phyloP scores from a whole-genome alignment of 2,113 vertebrate species.

The Odocoileus virginianus region DNA sequence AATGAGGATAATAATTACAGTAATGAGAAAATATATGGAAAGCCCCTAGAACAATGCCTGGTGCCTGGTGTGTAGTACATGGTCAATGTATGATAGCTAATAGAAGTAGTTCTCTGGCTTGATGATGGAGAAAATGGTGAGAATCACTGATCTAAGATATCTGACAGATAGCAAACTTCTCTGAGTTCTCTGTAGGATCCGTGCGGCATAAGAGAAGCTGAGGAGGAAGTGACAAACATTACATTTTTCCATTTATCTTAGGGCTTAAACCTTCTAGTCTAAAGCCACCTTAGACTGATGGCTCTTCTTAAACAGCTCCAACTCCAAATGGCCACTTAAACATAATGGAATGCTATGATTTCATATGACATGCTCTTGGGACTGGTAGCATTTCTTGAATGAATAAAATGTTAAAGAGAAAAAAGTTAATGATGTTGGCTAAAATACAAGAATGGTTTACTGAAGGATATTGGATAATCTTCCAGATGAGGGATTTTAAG shows the following conservation, averaged over 20 bases:
- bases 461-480: background rate
- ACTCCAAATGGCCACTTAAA: slow-evolving; percentile 11
- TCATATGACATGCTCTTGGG: background rate
- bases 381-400: slow-evolving; percentile 18
- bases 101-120: background rate
- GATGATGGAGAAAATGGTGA: background rate
- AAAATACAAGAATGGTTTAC: background rate
- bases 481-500: background rate
- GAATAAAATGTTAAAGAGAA: background rate
- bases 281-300: background rate
- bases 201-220: too few relatives aligned
- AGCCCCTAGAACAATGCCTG: background rate
- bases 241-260: background rate
- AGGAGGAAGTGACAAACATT: background rate
- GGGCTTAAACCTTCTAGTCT: background rate
- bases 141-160: background rate
- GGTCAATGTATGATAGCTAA: background rate
- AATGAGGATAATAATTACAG: background rate
- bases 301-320: background rate
- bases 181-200: background rate
- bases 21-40: background rate
- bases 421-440: background rate
- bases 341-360: background rate
- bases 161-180: background rate
- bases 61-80: background rate